Evolutionary conservation across 2,888 invertebrate genomes (phyloP).

Genomic region (Drosophila conformis): DNA sequence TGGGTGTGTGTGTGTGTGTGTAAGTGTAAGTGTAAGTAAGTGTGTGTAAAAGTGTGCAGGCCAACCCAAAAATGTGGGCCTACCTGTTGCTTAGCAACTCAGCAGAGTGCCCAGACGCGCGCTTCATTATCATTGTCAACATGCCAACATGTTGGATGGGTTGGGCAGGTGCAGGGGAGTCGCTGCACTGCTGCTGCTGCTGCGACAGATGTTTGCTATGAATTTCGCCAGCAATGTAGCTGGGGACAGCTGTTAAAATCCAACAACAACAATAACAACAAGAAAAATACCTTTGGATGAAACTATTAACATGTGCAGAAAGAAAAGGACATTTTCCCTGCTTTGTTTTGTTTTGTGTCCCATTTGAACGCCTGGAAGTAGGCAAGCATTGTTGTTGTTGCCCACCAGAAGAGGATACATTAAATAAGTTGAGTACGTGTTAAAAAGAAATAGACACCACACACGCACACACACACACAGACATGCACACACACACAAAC

Average conservation of each 20-base stretch:
- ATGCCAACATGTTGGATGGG: slow-evolving; percentile 35
- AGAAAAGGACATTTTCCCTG: slow-evolving; percentile 1
- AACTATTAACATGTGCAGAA: slow-evolving; percentile 32
- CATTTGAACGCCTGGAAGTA: slow-evolving; percentile 35
- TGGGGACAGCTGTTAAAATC: slow-evolving; percentile 48
- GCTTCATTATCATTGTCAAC: slow-evolving; percentile 60
- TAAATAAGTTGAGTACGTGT: slow-evolving; percentile 48
- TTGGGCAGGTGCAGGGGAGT: not conserved
- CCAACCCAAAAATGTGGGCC: slow-evolving; percentile 58
- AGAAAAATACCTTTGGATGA: not conserved
- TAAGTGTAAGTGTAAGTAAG: not conserved
- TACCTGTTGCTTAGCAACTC: slow-evolving; percentile 82
- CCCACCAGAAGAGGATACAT: slow-evolving; percentile 44
- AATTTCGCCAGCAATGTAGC: slow-evolving; percentile 17
- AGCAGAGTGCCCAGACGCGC: slow-evolving; percentile 47
- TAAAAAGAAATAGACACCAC: slow-evolving; percentile 36
- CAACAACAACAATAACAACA: not conserved
- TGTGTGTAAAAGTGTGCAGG: slow-evolving; percentile 11
- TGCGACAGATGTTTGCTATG: slow-evolving; percentile 46
- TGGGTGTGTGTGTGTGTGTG: not conserved
- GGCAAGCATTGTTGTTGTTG: slow-evolving; percentile 15
- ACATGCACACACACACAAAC: slow-evolving; percentile 2
- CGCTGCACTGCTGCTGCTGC: not conserved
- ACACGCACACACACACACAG: slow-evolving; percentile 2
- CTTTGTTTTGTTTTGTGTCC: not conserved